A percentile compares a stretch with the other conserved stretches of the same genome.
Evolutionary conservation across 2,113 vertebrate species (phyloP).

Genomic region (Sinosuthora webbiana): DNA sequence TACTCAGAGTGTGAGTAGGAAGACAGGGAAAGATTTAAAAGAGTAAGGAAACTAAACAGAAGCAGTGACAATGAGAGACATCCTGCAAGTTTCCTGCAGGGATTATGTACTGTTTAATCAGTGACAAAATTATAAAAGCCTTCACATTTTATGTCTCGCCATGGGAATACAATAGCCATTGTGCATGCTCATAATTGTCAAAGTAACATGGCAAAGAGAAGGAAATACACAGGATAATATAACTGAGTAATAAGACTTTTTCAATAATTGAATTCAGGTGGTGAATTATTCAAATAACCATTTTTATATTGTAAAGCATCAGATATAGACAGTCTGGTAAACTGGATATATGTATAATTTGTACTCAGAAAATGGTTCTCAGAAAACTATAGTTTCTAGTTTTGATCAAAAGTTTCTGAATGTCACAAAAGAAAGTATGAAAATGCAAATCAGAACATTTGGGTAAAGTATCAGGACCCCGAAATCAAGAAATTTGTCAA

Average conservation of each 20-base stretch:
- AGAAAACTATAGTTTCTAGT: neutral
- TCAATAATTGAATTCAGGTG: neutral
- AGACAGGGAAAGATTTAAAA: neutral
- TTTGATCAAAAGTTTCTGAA: neutral
- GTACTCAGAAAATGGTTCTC: neutral
- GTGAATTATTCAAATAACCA: neutral
- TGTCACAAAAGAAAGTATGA: neutral
- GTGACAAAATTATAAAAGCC: neutral
- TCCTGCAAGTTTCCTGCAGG: neutral
- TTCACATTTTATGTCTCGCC: neutral
- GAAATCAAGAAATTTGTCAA: neutral
- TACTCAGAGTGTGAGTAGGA: neutral
- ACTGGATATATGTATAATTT: neutral
- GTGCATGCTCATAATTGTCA: neutral
- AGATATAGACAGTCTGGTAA: neutral
- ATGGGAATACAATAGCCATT: neutral
- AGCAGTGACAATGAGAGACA: neutral
- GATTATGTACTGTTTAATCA: slow-evolving; percentile 28
- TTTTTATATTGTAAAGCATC: neutral
- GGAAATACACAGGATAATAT: neutral
- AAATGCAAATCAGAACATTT: neutral
- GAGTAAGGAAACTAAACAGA: neutral
- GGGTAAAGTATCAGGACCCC: neutral
- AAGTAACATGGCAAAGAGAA: neutral
- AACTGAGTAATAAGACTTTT: neutral